A percentile compares a stretch with the other conserved stretches of the same genome.
These are phyloP conservation scores for Alviniconcha marisindica DNA, from an alignment of 1,140 invertebrate species.

Conservation along the genomic window DNA sequence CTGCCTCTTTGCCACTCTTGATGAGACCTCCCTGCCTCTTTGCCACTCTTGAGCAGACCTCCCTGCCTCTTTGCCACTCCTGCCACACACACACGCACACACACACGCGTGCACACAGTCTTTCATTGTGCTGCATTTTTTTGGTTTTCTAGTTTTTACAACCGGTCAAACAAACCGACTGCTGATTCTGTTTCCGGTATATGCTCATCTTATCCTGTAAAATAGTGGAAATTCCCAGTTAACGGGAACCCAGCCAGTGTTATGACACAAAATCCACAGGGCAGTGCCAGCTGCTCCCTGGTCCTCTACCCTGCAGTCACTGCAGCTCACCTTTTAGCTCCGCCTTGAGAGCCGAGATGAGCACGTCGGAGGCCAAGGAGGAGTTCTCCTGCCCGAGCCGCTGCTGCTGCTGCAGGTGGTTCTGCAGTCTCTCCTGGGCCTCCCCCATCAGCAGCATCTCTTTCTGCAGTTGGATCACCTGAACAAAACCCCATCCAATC, in stretches of 20 bases:
- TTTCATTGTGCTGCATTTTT: too few relatives aligned
- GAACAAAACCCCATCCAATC: neutral
- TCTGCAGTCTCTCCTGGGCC: slow-evolving; percentile 72
- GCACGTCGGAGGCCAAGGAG: slow-evolving; percentile 47
- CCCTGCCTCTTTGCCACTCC: too few relatives aligned
- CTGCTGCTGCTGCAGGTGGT: slow-evolving; percentile 61
- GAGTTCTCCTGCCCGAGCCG: slow-evolving; percentile 30
- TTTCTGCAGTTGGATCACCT: slow-evolving; percentile 72
- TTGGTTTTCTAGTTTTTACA: too few relatives aligned
- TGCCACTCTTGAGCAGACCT: neutral
- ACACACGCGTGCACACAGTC: neutral
- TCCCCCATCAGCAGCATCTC: slow-evolving; percentile 74
- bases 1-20: too few relatives aligned
- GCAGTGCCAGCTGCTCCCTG: too few relatives aligned
- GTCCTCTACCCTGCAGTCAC: too few relatives aligned
- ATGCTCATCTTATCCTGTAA: too few relatives aligned
- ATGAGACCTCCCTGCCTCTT: neutral
- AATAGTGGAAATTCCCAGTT: too few relatives aligned
- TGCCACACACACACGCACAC: neutral
- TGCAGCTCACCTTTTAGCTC: slow-evolving; percentile 59
- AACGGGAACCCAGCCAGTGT: too few relatives aligned
- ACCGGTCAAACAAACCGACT: too few relatives aligned
- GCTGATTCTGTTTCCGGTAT: too few relatives aligned
- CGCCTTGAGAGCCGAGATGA: slow-evolving; percentile 49
- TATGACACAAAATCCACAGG: too few relatives aligned